Evolutionary conservation across 2,797 vertebrate species (phyloP).

Genomic region (Bucorvus abyssinicus): DNA sequence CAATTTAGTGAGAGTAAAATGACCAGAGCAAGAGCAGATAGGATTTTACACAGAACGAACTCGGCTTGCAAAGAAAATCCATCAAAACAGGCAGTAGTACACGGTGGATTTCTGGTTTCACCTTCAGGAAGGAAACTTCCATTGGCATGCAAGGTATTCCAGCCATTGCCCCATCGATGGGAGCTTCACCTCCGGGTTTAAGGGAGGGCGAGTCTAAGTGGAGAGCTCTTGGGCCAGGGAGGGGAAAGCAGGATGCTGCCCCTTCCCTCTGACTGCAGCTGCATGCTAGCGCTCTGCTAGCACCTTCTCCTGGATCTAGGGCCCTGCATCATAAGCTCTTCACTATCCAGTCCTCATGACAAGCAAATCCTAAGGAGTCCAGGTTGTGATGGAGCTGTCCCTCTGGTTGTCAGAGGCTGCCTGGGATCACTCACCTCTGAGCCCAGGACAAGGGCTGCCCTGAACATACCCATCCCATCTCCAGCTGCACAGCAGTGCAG

Average conservation of each 20-base stretch:
- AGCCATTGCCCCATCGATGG: neutral
- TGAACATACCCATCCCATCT: neutral
- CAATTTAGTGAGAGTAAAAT: neutral
- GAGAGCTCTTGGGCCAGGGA: neutral
- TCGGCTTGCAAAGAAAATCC: neutral
- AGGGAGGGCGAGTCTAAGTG: neutral
- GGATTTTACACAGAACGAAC: neutral
- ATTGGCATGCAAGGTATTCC: neutral
- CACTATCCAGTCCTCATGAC: neutral
- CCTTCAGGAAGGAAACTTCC: neutral
- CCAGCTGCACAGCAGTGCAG: neutral
- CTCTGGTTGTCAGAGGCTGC: neutral
- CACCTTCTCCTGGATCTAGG: neutral
- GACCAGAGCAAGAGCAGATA: neutral
- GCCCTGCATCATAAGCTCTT: neutral
- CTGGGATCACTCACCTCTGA: neutral
- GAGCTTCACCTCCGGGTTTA: neutral
- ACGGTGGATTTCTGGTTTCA: neutral
- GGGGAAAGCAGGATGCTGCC: neutral
- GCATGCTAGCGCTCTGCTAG: neutral
- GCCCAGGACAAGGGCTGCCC: fast-evolving
- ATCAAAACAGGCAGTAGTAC: neutral
- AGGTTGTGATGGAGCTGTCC: neutral
- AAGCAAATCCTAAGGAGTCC: neutral
- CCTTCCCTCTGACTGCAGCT: neutral